These are phyloP conservation scores for Ptiloglossa arizonensis DNA, from an alignment of 1,140 invertebrate genomes.

Conservation along the genomic window DNA sequence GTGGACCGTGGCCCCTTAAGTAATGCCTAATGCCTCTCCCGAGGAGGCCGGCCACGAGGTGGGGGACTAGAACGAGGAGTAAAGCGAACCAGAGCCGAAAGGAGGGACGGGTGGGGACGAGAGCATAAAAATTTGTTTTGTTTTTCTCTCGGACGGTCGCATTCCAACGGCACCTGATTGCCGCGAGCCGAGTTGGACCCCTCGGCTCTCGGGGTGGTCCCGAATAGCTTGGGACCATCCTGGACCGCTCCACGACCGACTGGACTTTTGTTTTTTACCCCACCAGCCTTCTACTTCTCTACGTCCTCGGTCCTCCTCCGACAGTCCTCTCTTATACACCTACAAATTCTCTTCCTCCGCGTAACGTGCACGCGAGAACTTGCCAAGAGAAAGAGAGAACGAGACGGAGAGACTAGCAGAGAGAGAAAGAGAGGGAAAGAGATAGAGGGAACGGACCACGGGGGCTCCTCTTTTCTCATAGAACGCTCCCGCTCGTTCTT, in stretches of 20 bases:
- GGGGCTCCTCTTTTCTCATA: slow-evolving; percentile 3
- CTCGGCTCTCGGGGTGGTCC: slow-evolving; percentile 74
- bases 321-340: slow-evolving; percentile 35
- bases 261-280: slow-evolving; percentile 71
- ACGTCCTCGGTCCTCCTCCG: slow-evolving; percentile 44
- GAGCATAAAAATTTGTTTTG: slow-evolving; percentile 77
- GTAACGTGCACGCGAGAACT: slow-evolving; percentile 39
- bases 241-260: slow-evolving; percentile 67
- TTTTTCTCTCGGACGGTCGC: slow-evolving; percentile 74
- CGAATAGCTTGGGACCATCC: slow-evolving; percentile 75
- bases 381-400: neutral
- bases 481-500: slow-evolving; percentile 22
- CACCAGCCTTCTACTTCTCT: slow-evolving; percentile 49
- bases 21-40: slow-evolving; percentile 75
- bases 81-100: slow-evolving; percentile 55
- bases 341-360: slow-evolving; percentile 26
- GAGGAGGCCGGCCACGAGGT: slow-evolving; percentile 48
- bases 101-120: slow-evolving; percentile 51
- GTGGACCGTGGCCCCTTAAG: slow-evolving; percentile 67
- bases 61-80: slow-evolving; percentile 54
- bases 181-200: slow-evolving; percentile 65
- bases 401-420: no score
- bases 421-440: neutral
- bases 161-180: slow-evolving; percentile 78
- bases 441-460: no score